A percentile compares a stretch with the other conserved stretches of the same genome.
phyloP scores from a whole-genome alignment of 2,113 vertebrate genomes.

The Cynopterus brachyotis region DNA sequence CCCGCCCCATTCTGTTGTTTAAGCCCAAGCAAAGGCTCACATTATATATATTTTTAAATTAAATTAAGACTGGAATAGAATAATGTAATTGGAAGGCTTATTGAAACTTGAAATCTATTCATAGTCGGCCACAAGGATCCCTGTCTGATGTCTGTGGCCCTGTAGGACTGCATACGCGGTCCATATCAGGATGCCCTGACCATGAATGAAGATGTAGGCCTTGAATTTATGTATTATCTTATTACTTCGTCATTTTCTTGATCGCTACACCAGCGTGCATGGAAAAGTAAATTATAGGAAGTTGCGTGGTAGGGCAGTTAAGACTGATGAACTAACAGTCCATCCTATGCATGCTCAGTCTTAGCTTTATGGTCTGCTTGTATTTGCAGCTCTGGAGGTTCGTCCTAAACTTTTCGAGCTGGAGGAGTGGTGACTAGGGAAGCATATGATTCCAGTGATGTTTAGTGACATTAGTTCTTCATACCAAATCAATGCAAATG shows the following conservation, averaged over 20 bases:
- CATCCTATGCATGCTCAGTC: fast-evolving
- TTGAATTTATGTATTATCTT: neutral
- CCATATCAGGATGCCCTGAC: neutral
- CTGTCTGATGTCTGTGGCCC: neutral
- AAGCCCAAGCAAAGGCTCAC: neutral
- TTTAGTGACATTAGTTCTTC: neutral
- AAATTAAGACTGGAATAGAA: neutral
- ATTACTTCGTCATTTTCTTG: neutral
- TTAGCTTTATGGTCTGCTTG: neutral
- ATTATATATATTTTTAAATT: neutral
- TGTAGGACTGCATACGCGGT: neutral
- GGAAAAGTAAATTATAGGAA: neutral
- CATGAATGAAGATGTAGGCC: neutral
- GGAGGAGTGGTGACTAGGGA: neutral
- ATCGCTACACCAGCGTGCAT: neutral
- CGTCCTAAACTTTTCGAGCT: neutral
- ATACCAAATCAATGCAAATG: neutral
- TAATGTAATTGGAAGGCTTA: neutral
- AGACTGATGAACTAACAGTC: neutral
- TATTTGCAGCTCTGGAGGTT: neutral
- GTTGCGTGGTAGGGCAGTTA: fast-evolving
- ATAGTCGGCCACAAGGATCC: neutral
- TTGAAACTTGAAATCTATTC: neutral
- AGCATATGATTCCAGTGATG: neutral
- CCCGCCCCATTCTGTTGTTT: neutral